Percentiles rank a stretch among this genome's conserved stretches.
phyloP scores from a whole-genome alignment of 2,113 vertebrate genomes.

The Aviceda subcristata region DNA sequence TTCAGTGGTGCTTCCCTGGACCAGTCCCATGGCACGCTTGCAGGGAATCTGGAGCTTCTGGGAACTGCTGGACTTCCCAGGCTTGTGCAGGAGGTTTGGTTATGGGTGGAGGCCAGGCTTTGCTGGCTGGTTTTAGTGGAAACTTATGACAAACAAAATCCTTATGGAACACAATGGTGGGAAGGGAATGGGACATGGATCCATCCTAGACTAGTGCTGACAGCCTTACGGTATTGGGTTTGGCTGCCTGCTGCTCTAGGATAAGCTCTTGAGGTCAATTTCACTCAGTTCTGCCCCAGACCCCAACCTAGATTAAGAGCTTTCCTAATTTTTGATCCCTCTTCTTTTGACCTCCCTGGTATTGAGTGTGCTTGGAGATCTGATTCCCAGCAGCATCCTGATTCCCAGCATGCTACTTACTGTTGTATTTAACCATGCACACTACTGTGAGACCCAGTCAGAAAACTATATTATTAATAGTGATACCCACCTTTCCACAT shows the following conservation, averaged over 20 bases:
- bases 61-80: background rate
- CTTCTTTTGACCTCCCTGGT: background rate
- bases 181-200: background rate
- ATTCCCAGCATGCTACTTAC: background rate
- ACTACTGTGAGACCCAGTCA: background rate
- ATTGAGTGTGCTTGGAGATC: rapidly evolving
- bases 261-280: background rate
- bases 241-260: background rate
- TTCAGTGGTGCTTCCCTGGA: background rate
- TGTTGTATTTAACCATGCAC: background rate
- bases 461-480: background rate
- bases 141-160: background rate
- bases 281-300: background rate
- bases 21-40: background rate
- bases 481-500: background rate
- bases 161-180: background rate
- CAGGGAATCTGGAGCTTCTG: background rate
- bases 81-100: background rate
- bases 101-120: background rate
- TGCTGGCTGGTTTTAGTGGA: background rate
- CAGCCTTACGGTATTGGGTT: background rate
- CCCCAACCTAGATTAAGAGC: background rate
- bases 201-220: background rate
- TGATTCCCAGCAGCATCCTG: background rate
- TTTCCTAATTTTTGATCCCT: background rate